Evolutionary conservation across 2,797 vertebrate species (phyloP).

Genomic region (Dendrocincla tyrannina): DNA sequence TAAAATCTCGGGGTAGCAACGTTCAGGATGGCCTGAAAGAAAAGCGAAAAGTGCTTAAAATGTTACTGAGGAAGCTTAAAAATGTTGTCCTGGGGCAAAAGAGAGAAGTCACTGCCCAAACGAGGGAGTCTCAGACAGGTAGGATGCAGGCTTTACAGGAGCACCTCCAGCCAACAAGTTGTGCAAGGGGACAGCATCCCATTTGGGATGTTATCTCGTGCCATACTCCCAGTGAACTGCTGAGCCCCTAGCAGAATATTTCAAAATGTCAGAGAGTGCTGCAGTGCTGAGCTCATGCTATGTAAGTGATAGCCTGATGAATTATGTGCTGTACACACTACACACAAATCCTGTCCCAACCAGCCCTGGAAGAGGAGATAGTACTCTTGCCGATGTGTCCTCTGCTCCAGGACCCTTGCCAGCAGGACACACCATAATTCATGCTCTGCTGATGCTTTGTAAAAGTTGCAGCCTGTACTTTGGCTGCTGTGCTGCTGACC

Average conservation of each 20-base stretch:
- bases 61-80: slow-evolving; percentile 67
- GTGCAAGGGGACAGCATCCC: not conserved
- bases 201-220: not conserved
- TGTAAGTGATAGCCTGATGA: slow-evolving; percentile 51
- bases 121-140: slow-evolving; percentile 75
- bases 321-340: slow-evolving; percentile 45
- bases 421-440: slow-evolving; percentile 55
- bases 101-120: slow-evolving; percentile 72
- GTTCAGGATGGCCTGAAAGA: slow-evolving; percentile 81
- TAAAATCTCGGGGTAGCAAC: slow-evolving; percentile 79
- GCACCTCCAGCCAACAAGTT: not conserved
- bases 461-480: slow-evolving; percentile 50
- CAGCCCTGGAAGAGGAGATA: slow-evolving; percentile 36
- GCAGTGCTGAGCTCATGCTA: slow-evolving; percentile 59
- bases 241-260: not conserved
- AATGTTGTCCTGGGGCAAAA: slow-evolving; percentile 77
- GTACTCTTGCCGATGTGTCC: slow-evolving; percentile 38
- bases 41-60: slow-evolving; percentile 76
- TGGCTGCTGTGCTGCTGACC: slow-evolving; percentile 44
- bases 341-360: slow-evolving; percentile 57
- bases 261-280: slow-evolving; percentile 43
- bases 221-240: not conserved
- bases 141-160: not conserved
- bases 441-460: slow-evolving; percentile 57
- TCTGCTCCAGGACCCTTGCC: slow-evolving; percentile 56